Percentiles rank a stretch among this genome's conserved stretches.
Conservation (phyloP, 2,797 vertebrate genomes). For the Gephyroberyx darwinii region DNA sequence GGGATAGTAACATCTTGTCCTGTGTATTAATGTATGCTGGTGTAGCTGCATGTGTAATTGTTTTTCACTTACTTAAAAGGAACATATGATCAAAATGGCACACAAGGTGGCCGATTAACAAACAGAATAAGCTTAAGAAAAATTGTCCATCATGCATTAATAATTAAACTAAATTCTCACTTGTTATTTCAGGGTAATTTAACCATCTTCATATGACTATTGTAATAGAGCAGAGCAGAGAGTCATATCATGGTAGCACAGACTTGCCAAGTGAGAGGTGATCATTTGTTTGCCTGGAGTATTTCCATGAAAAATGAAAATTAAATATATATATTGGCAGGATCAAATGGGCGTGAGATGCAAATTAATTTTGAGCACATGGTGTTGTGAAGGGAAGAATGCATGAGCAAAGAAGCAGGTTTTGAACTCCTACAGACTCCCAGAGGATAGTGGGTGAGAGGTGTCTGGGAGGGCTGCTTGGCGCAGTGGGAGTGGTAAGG, state of each 20-base stretch:
- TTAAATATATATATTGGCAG: background rate
- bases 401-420: slow-evolving; percentile 7
- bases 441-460: slow-evolving; percentile 25
- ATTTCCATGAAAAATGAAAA: background rate
- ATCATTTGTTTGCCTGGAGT: slow-evolving; percentile 14
- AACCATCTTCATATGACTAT: background rate
- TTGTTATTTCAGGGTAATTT: slow-evolving; percentile 12
- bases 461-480: slow-evolving; percentile 13
- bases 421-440: slow-evolving; percentile 27
- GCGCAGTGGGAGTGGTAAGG: slow-evolving; percentile 2
- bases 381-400: background rate
- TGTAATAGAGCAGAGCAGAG: slow-evolving; percentile 1
- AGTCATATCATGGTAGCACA: background rate
- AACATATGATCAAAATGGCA: slow-evolving; percentile 2
- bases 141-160: slow-evolving; percentile 16
- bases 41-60: no score
- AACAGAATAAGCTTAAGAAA: slow-evolving; percentile 1
- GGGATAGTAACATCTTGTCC: no score
- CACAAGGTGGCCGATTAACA: background rate
- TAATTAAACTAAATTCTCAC: background rate
- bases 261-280: slow-evolving; percentile 5
- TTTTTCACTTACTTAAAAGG: no score
- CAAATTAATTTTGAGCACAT: slow-evolving; percentile 21
- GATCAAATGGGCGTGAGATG: slow-evolving; percentile 10
- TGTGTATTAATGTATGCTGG: no score